Percentiles rank a stretch among this genome's conserved stretches.
phyloP scores from a whole-genome alignment of 2,113 vertebrate genomes.

The Sakesphorus luctuosus region DNA sequence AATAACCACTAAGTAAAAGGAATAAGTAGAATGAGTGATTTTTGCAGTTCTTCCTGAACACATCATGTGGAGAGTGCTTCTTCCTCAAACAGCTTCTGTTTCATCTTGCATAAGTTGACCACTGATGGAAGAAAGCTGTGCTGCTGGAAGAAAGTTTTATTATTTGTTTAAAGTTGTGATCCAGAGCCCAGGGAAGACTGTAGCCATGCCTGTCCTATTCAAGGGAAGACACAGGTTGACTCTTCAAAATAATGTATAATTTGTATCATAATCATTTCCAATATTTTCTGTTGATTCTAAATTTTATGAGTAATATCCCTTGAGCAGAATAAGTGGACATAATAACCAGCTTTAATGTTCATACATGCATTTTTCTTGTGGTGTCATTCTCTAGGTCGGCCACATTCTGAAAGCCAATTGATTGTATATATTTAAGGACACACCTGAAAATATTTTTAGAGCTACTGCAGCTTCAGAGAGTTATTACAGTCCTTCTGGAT shows the following conservation, averaged over 20 bases:
- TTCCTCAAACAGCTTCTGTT: fast-evolving
- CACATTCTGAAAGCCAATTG: background rate
- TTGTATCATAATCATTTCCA: background rate
- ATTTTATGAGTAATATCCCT: background rate
- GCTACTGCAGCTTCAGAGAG: background rate
- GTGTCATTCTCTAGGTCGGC: background rate
- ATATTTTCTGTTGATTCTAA: background rate
- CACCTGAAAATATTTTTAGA: background rate
- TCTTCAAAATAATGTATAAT: background rate
- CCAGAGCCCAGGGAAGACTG: background rate
- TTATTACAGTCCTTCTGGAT: background rate
- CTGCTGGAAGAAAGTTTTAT: background rate
- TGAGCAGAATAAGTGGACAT: background rate
- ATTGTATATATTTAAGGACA: background rate
- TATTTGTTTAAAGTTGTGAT: background rate
- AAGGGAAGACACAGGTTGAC: background rate
- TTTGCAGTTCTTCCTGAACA: background rate
- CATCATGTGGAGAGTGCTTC: background rate
- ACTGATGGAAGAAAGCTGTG: background rate
- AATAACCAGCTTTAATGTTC: background rate
- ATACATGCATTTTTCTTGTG: background rate
- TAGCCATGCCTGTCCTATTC: background rate
- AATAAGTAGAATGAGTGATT: background rate
- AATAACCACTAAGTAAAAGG: background rate
- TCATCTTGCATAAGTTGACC: background rate